These are phyloP conservation scores for Hemichromis elongatus DNA, from an alignment of 2,113 vertebrate species.

Conservation along the genomic window DNA sequence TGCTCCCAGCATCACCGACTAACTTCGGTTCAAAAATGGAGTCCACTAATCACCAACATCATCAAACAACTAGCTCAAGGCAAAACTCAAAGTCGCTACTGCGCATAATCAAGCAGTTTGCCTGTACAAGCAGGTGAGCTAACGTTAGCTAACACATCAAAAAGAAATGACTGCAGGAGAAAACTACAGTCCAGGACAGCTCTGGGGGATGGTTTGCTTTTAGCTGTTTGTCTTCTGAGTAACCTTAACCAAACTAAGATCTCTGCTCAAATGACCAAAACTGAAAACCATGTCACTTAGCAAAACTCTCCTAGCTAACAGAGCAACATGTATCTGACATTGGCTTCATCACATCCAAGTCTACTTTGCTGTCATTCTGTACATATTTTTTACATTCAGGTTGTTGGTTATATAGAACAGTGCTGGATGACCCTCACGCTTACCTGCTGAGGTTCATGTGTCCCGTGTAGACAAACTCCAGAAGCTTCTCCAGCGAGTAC, in stretches of 20 bases:
- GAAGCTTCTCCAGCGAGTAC: conserved; percentile 86
- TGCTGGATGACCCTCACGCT: not conserved
- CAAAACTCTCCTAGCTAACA: not conserved
- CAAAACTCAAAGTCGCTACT: fast-evolving
- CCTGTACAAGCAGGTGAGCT: not conserved
- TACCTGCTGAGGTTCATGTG: conserved; percentile 91
- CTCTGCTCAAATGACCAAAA: not conserved
- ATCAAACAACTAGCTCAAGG: not conserved
- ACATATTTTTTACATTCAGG: not conserved
- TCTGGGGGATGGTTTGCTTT: too few relatives aligned
- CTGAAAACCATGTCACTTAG: not conserved
- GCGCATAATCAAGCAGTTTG: not conserved
- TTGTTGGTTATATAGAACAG: not conserved
- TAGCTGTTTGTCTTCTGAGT: too few relatives aligned
- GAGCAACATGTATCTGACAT: not conserved
- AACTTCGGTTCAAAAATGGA: too few relatives aligned
- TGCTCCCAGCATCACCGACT: too few relatives aligned
- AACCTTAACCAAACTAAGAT: not conserved
- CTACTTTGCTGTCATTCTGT: not conserved
- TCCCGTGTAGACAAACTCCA: conserved; percentile 94
- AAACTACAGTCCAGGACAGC: not conserved
- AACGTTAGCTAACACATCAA: not conserved
- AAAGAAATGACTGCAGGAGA: not conserved
- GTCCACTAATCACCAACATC: not conserved
- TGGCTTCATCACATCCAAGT: not conserved